Conservation (phyloP, 2,797 vertebrate species). For the Heterohyrax brucei region DNA sequence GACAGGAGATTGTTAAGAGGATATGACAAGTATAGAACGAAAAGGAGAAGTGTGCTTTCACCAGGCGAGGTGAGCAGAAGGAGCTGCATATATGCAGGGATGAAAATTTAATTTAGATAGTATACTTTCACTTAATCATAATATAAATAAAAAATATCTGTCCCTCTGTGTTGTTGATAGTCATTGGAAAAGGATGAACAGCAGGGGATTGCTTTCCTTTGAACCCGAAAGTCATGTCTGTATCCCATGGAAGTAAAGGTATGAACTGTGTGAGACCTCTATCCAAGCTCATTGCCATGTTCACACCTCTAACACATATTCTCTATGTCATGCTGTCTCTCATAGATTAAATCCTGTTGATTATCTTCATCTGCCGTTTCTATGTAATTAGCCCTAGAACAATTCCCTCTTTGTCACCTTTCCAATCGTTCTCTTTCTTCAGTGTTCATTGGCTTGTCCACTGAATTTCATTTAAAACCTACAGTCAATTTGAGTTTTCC, state of each 20-base stretch:
- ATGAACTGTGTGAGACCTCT: constrained; percentile 42
- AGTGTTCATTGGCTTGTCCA: constrained; percentile 59
- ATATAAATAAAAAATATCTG: neutral
- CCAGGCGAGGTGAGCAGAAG: no score
- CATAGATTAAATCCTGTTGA: constrained; percentile 44
- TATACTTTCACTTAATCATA: no score
- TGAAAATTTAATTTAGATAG: no score
- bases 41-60: no score
- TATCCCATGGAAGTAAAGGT: constrained; percentile 44
- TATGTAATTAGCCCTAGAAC: constrained; percentile 44
- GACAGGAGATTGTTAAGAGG: no score
- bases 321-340: neutral
- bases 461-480: constrained; percentile 62
- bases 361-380: constrained; percentile 60
- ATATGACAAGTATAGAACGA: no score
- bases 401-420: constrained; percentile 32
- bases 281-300: neutral
- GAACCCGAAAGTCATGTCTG: constrained; percentile 23
- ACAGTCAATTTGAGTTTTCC: constrained; percentile 52
- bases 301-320: constrained; percentile 53
- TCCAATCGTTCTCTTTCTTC: constrained; percentile 17
- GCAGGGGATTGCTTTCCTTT: constrained; percentile 58
- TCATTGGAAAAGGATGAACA: constrained; percentile 55
- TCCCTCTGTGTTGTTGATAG: neutral
- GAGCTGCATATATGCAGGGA: no score